Evolutionary conservation across 2,113 vertebrate genomes (phyloP).

Genomic region (Planiliza haematocheilus): DNA sequence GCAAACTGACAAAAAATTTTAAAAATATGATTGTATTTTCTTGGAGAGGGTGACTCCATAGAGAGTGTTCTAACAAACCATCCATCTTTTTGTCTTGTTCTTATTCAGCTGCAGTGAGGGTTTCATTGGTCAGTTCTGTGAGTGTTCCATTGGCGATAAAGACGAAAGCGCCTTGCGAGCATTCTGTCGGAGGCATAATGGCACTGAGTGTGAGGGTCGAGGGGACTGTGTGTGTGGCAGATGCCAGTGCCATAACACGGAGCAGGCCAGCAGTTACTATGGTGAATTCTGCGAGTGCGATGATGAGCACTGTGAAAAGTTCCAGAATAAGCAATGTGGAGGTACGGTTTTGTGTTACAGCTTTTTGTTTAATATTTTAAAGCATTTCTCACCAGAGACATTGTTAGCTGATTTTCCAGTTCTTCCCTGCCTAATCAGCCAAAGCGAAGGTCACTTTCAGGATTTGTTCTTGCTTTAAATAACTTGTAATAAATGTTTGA

Average conservation of each 20-base stretch:
- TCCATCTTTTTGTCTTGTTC: neutral
- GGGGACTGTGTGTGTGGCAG: conserved; percentile 94
- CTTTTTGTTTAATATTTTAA: no score
- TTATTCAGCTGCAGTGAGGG: conserved; percentile 81
- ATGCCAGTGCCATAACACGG: conserved; percentile 86
- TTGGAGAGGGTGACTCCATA: no score
- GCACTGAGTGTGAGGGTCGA: conserved; percentile 87
- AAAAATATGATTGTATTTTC: no score
- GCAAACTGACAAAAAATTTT: no score
- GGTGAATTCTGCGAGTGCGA: conserved; percentile 90
- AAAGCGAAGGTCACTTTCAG: no score
- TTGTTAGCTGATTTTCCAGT: neutral
- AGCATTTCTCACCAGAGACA: no score
- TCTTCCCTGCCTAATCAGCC: no score
- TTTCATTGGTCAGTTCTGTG: conserved; percentile 87
- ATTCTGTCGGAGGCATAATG: conserved; percentile 86
- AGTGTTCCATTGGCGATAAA: conserved; percentile 84
- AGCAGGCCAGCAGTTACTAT: conserved; percentile 79
- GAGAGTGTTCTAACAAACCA: no score
- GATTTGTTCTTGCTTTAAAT: no score
- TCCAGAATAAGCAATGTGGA: conserved; percentile 83
- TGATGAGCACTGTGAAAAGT: conserved; percentile 88
- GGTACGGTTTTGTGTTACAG: no score
- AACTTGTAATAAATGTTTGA: no score
- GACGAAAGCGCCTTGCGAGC: conserved; percentile 82